Conservation (phyloP, 2,888 invertebrate species). For the Operophtera brumata region DNA sequence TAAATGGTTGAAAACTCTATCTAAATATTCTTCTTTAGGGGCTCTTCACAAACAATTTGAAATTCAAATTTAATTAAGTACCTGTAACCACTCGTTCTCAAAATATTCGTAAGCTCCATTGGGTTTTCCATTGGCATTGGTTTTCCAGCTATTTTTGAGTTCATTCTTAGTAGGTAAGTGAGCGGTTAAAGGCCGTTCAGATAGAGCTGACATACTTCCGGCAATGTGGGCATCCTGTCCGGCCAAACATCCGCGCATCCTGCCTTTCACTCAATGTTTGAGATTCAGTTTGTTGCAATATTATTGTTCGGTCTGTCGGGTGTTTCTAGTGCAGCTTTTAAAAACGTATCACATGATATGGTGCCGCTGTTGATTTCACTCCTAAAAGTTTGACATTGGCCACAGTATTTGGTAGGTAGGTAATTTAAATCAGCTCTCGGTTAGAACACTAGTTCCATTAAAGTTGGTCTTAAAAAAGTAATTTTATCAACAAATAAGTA, state of each 20-base stretch:
- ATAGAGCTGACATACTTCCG: constrained; percentile 6
- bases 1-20: no score
- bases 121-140: no score
- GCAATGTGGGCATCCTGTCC: constrained; percentile 12
- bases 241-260: constrained; percentile 8
- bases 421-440: no score
- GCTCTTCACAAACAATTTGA: not conserved
- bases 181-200: not conserved
- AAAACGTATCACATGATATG: no score
- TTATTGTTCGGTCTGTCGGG: no score
- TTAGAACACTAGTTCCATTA: no score
- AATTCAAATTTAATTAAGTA: not conserved
- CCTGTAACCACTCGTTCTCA: not conserved
- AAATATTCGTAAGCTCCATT: constrained; percentile 3
- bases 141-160: constrained; percentile 1
- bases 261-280: constrained; percentile 1
- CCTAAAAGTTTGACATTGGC: no score
- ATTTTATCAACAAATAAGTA: no score
- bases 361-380: no score
- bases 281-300: not conserved
- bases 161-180: not conserved
- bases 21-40: not conserved
- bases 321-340: no score
- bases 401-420: no score
- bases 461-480: no score